Evolutionary conservation across 2,797 vertebrate genomes (phyloP), one percentile per base, ranked within the genome.

Genomic region (Hydrolagus colliei): DNA sequence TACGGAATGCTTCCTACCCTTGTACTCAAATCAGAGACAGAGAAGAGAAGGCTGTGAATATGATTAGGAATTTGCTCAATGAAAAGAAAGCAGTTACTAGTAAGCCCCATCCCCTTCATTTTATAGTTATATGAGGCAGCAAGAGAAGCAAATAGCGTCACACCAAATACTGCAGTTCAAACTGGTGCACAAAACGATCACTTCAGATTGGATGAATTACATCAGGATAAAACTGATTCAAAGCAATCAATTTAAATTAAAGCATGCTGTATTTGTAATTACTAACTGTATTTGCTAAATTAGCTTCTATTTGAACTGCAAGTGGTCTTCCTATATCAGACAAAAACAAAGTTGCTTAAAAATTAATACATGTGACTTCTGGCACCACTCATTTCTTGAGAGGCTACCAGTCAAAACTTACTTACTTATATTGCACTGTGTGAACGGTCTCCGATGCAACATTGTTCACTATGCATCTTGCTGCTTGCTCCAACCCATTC

Each of bases 371-470:
- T 68, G 67, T 27, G 16, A 27, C 22, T 63, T 79, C 27, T 13
- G 12, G 3, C 65, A 82, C 16, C 14, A 35, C 2, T 62, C 41
- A 84, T 84, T 84, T 84, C 9, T 71, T 68, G 41, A 35, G 16
- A 84, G 71, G 35, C 27, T 20, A 41, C 41, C 18, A 71, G 68
- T n/a, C 88, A 89, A 89, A 79, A 1, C 0, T 71, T 78, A 94
- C 97, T 92, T 93, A 99, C 98, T 99, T 99, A 86, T 98, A 91
- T 90, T 96, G 97, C n/a, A 99, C 95, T 0, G 97, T 99, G 88
- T 95, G 96, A 80, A 99, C 97, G 0, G 98, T 99, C 91, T 99
- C 98, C 59, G 95, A 90, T 65, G 97, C 96, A 84, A 99, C 97
- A 87, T 92, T 99, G 71, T 92, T 95, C 63, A 95, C 94, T 62